Conservation (phyloP, 2,113 vertebrate genomes). For the Ursus arctos region DNA sequence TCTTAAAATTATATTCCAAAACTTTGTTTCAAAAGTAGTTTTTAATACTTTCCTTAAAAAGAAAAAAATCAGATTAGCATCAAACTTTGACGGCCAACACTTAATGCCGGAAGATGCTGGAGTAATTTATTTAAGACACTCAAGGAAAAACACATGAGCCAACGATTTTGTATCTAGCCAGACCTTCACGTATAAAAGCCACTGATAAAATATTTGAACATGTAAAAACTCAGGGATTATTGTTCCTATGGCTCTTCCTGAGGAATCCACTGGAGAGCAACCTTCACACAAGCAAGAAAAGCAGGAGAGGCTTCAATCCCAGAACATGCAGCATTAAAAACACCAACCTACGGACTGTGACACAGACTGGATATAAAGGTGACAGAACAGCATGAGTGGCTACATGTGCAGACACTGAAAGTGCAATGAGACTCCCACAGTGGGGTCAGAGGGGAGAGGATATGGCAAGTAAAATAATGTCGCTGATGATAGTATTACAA, state of each 20-base stretch:
- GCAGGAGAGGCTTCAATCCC: background rate
- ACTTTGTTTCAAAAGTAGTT: background rate
- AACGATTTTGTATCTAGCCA: background rate
- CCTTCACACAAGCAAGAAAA: background rate
- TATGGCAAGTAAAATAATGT: background rate
- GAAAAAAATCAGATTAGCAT: background rate
- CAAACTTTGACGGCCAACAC: background rate
- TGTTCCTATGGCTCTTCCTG: background rate
- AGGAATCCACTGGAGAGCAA: background rate
- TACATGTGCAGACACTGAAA: background rate
- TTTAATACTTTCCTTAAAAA: background rate
- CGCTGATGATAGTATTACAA: background rate
- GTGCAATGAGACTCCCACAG: background rate
- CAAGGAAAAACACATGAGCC: background rate
- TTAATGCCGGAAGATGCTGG: background rate
- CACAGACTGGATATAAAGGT: background rate
- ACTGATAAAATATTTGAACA: background rate
- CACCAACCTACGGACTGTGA: background rate
- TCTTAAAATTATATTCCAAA: background rate
- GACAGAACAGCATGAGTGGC: background rate
- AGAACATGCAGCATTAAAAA: background rate
- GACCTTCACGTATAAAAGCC: background rate
- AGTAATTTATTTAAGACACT: background rate
- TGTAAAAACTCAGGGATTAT: background rate
- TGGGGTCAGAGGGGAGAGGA: background rate